phyloP scores from a whole-genome alignment of 2,888 invertebrate genomes.

The Troides oblongomaculatus region DNA sequence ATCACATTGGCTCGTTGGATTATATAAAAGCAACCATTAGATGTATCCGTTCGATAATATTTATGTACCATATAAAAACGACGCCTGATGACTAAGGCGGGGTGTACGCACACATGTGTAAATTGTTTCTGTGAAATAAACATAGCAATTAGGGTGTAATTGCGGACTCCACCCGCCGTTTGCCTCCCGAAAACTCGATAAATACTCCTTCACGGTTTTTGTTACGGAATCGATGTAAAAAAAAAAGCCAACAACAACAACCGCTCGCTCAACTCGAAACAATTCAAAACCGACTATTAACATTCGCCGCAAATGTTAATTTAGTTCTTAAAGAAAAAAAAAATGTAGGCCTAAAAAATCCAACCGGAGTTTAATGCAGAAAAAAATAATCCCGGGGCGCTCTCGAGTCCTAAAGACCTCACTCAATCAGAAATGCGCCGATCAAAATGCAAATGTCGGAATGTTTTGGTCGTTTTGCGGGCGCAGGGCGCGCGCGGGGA shows the following conservation, averaged over 20 bases:
- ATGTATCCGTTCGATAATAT: too few relatives aligned
- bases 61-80: background rate
- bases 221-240: constrained; percentile 23
- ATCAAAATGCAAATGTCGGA: constrained; percentile 68
- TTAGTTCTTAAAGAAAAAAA: constrained; percentile 17
- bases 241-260: constrained; percentile 1
- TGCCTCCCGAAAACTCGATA: constrained; percentile 37
- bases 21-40: too few relatives aligned
- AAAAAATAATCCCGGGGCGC: constrained; percentile 26
- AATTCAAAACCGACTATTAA: constrained; percentile 23
- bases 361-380: constrained; percentile 8
- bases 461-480: constrained; percentile 61
- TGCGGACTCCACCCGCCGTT: constrained; percentile 42
- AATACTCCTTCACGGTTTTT: constrained; percentile 35
- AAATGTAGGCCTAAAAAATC: constrained; percentile 27
- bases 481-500: constrained; percentile 43
- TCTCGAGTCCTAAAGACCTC: constrained; percentile 42
- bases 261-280: constrained; percentile 17
- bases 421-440: constrained; percentile 70
- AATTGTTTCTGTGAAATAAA: constrained; percentile 52
- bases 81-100: constrained; percentile 39
- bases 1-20: too few relatives aligned
- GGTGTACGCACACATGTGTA: constrained; percentile 40
- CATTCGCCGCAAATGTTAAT: constrained; percentile 23
- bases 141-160: constrained; percentile 53